Evolutionary conservation across 1,140 invertebrate species (phyloP).

Genomic region (Bombus breviceps): DNA sequence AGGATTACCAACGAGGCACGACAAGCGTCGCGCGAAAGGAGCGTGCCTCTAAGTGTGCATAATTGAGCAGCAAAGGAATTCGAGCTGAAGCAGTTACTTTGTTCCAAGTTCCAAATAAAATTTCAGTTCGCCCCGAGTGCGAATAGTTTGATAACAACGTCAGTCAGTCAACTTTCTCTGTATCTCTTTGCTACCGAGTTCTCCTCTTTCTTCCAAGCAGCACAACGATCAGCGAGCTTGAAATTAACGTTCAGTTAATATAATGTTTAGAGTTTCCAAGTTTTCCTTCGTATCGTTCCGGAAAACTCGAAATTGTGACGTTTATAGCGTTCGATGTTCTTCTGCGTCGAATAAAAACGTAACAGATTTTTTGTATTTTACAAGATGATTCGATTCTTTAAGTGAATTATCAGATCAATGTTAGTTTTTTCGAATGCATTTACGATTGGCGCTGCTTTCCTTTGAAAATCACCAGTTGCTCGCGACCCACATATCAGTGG

Average conservation of each 20-base stretch:
- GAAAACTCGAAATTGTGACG: background rate
- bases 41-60: slow-evolving; percentile 28
- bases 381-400: background rate
- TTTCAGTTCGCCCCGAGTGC: slow-evolving; percentile 29
- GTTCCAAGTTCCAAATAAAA: slow-evolving; percentile 38
- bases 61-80: slow-evolving; percentile 38
- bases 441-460: background rate
- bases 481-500: slow-evolving; percentile 13
- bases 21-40: background rate
- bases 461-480: slow-evolving; percentile 23
- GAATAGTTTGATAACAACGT: slow-evolving; percentile 43
- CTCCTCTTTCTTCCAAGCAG: background rate
- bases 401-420: background rate
- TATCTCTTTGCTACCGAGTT: slow-evolving; percentile 43
- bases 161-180: slow-evolving; percentile 21
- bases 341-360: background rate
- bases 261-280: too few species aligned
- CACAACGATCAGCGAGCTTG: slow-evolving; percentile 1
- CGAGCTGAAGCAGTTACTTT: slow-evolving; percentile 21
- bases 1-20: slow-evolving; percentile 6
- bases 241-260: background rate
- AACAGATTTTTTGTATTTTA: too few species aligned
- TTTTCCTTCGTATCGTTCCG: too few species aligned
- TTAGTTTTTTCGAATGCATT: background rate
- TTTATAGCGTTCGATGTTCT: background rate